phyloP scores from a whole-genome alignment of 2,797 vertebrate species.

The Hybognathus amarus region DNA sequence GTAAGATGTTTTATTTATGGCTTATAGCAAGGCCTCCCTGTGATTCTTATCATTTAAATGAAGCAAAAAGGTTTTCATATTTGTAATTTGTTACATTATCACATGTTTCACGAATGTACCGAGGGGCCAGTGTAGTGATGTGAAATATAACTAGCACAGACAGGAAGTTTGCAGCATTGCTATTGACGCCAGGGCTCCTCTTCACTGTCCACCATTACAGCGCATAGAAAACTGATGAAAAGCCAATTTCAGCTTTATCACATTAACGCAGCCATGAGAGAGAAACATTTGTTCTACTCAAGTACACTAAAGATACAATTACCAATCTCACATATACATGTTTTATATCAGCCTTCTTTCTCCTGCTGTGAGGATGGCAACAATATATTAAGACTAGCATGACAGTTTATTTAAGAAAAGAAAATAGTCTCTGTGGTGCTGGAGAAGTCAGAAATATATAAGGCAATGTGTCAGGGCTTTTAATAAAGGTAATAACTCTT shows the following conservation, averaged over 20 bases:
- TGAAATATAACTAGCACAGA: slow-evolving; percentile 84
- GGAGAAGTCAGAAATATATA: slow-evolving; percentile 89
- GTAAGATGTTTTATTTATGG: slow-evolving; percentile 67
- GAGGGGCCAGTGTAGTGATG: slow-evolving; percentile 73
- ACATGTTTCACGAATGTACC: slow-evolving; percentile 87
- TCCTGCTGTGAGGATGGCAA: slow-evolving; percentile 87
- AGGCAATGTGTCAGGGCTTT: slow-evolving; percentile 88
- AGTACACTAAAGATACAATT: slow-evolving; percentile 99
- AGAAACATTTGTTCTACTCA: slow-evolving; percentile 99
- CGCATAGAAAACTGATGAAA: slow-evolving; percentile 90
- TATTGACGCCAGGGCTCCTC: slow-evolving; percentile 72
- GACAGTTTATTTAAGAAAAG: slow-evolving; percentile 99
- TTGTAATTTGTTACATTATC: slow-evolving; percentile 91
- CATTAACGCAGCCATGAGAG: slow-evolving; percentile 95
- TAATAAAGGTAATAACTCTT: slow-evolving; percentile 98
- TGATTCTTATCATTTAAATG: slow-evolving; percentile 93
- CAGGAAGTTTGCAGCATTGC: slow-evolving; percentile 61
- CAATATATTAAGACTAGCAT: slow-evolving; percentile 99
- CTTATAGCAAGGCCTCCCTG: slow-evolving; percentile 73
- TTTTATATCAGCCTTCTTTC: slow-evolving; percentile 98
- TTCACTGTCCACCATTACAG: slow-evolving; percentile 55
- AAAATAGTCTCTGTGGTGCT: slow-evolving; percentile 98
- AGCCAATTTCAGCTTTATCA: slow-evolving; percentile 99
- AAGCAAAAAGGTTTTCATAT: slow-evolving; percentile 85
- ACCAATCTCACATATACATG: slow-evolving; percentile 99